phyloP scores from a whole-genome alignment of 2,888 invertebrate genomes.

The Limnephilus marmoratus region DNA sequence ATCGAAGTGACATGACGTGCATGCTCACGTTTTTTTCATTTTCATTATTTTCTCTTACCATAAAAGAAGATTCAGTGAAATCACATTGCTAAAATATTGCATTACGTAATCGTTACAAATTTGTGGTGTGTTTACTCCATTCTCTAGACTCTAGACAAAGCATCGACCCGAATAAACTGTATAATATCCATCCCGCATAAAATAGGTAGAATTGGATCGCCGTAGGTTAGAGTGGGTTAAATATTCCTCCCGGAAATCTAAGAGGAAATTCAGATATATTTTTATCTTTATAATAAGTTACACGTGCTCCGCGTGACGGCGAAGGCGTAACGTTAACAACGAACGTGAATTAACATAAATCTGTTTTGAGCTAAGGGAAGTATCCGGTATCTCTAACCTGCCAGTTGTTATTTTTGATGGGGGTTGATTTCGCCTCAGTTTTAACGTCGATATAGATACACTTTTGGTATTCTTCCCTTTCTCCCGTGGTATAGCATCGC shows the following conservation, averaged over 20 bases:
- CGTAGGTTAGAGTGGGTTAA: conserved; percentile 33
- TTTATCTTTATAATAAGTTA: not conserved
- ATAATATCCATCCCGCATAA: not conserved
- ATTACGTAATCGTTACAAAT: not conserved
- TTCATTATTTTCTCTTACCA: not conserved
- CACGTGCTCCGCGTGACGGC: not conserved
- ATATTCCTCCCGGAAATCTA: conserved; percentile 33
- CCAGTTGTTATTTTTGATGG: not conserved
- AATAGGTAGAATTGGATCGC: not conserved
- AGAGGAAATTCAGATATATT: not conserved
- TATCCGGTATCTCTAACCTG: not conserved
- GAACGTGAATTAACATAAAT: conserved; percentile 37
- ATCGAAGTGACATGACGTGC: not conserved
- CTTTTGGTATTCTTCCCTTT: too few relatives aligned
- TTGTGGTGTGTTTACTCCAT: not conserved
- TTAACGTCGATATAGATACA: not conserved
- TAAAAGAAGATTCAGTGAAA: not conserved
- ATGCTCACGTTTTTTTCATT: not conserved
- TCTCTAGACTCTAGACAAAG: too few relatives aligned
- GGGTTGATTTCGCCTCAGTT: not conserved
- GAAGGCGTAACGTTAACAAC: not conserved
- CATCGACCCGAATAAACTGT: not conserved
- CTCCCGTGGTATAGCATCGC: too few relatives aligned
- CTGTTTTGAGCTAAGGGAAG: conserved; percentile 35
- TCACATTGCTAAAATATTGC: not conserved